Conservation (phyloP, 2,888 invertebrate species). For the Cosmorhoe ocellata region DNA sequence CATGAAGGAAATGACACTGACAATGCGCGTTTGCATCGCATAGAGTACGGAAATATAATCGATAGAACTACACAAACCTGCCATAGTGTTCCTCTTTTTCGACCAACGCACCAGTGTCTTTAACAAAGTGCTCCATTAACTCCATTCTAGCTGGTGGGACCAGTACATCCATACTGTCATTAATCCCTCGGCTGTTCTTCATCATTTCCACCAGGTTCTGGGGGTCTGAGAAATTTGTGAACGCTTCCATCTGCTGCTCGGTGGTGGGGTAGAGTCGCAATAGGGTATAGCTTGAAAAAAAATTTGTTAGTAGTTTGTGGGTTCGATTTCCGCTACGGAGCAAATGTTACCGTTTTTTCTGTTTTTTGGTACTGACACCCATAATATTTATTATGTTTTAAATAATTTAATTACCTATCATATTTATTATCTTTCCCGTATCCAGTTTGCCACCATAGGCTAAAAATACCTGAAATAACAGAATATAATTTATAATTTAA, state of each 20-base stretch:
- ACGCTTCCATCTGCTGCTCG: slow-evolving; percentile 44
- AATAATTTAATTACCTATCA: slow-evolving; percentile 49
- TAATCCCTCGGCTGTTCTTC: slow-evolving; percentile 56
- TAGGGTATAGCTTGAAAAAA: slow-evolving; percentile 57
- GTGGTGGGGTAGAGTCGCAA: slow-evolving; percentile 51
- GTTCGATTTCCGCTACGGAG: too few species aligned
- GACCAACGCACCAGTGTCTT: slow-evolving; percentile 39
- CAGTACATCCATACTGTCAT: slow-evolving; percentile 66
- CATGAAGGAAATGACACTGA: too few species aligned
- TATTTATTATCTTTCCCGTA: slow-evolving; percentile 49
- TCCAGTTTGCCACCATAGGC: slow-evolving; percentile 47
- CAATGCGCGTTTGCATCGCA: too few species aligned
- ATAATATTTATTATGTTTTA: too few species aligned
- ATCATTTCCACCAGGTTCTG: slow-evolving; percentile 52
- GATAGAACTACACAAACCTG: slow-evolving; percentile 39
- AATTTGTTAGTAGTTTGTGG: too few species aligned
- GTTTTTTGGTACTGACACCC: too few species aligned
- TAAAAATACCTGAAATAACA: slow-evolving; percentile 48
- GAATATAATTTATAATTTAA: not conserved
- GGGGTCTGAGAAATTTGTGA: slow-evolving; percentile 47
- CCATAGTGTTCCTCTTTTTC: slow-evolving; percentile 58
- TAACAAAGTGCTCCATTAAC: slow-evolving; percentile 48
- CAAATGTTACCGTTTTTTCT: too few species aligned
- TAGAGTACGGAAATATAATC: too few species aligned
- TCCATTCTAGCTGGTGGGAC: slow-evolving; percentile 50